Conservation (phyloP, 1,140 invertebrate species). For the Drosophila quadrilineata region DNA sequence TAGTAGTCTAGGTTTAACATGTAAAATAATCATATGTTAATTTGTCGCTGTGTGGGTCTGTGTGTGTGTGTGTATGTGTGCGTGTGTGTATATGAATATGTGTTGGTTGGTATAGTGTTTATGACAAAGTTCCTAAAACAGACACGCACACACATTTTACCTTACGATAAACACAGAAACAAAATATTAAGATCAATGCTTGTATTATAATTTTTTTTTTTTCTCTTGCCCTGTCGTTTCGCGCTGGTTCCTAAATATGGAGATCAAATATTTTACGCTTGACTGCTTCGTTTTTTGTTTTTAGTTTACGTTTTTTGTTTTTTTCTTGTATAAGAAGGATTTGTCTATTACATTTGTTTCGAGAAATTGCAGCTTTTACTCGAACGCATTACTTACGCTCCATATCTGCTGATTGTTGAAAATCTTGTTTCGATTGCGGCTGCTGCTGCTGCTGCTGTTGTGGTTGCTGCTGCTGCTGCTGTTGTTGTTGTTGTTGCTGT, state of each 20-base stretch:
- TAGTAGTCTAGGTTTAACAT: slow-evolving; percentile 75
- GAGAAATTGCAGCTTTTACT: no score
- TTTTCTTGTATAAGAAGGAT: slow-evolving; percentile 18
- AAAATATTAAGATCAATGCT: slow-evolving; percentile 48
- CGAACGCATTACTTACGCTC: no score
- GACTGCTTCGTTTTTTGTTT: slow-evolving; percentile 7
- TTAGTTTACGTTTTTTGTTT: slow-evolving; percentile 4
- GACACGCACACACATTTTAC: slow-evolving; percentile 49
- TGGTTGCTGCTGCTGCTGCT: slow-evolving; percentile 11
- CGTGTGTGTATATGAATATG: slow-evolving; percentile 7
- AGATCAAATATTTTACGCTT: slow-evolving; percentile 41
- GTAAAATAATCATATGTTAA: slow-evolving; percentile 32
- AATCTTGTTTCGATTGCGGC: slow-evolving; percentile 4
- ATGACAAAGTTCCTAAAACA: slow-evolving; percentile 58
- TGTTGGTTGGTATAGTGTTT: slow-evolving; percentile 13
- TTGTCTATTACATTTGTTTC: no score
- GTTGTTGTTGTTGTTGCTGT: slow-evolving; percentile 28
- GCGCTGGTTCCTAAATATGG: slow-evolving; percentile 11
- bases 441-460: slow-evolving; percentile 10
- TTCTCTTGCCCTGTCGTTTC: not conserved
- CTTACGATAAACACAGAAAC: slow-evolving; percentile 20
- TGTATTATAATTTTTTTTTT: no score
- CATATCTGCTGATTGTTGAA: not conserved
- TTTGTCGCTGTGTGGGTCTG: slow-evolving; percentile 32
- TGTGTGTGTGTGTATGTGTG: slow-evolving; percentile 20